Base-by-base conservation (phyloP, 2,888 invertebrate genomes). In the Heliconius aoede region DNA sequence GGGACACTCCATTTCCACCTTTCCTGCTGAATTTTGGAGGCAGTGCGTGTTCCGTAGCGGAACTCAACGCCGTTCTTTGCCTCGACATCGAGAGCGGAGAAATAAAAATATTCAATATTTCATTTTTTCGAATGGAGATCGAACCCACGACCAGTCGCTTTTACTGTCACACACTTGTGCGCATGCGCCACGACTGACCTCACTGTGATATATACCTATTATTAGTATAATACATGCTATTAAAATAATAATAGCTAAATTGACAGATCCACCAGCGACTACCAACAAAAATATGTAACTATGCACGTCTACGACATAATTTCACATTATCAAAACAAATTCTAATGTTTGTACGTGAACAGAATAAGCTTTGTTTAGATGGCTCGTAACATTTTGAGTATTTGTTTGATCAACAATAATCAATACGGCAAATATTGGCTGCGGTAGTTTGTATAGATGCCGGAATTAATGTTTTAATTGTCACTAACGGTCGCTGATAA, bases 341-440 rank as follows among this genome's bases (percentile, higher is more conserved):
- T 84, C n/a, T 73, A 71, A 85, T 86, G 82, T 85, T 85, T 85
- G 84, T 83, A 85, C 84, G 84, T 82, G 86, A 85, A 86, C 85
- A n/a, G 81, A 69, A 83, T 79, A 81, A 81, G 81, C 82, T 86
- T 87, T 90, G 88, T 90, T 91, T 88, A 88, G 89, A 90, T 90
- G 89, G 90, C 88, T 89, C 81, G 87, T 83, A 85, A 86, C 85
- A 86, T 86, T 87, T 87, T 80, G 83, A 85, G 84, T 85, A 83
- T 81, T 81, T 83, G 82, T 86, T 85, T 85, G 85, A 87, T 88
- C 84, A 86, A 83, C 82, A 84, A 85, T 89, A 89, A 91, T 89
- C 86, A 84, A 78, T 82, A 83, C 79, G 81, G 79, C 86, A 89
- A 91, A 91, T 89, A 90, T 87, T 88, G 78, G 74, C 67, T 79